Percentiles rank a stretch among this genome's conserved stretches.
phyloP scores from a whole-genome alignment of 2,888 invertebrate species.

The Lasioglossum oenotherae region DNA sequence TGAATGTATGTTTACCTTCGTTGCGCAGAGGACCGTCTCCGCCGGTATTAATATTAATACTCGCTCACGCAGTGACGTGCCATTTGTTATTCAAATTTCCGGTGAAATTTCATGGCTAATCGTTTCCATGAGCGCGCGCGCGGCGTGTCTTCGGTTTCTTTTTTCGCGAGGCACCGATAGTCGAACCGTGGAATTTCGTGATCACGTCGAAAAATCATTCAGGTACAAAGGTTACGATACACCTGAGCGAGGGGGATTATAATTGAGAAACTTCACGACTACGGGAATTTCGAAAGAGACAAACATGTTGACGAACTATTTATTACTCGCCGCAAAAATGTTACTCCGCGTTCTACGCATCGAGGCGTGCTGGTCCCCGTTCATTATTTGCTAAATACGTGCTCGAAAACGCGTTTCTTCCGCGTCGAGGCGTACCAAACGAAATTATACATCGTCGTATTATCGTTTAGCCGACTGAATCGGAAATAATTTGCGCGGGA shows the following conservation, averaged over 20 bases:
- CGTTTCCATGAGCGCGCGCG: not conserved
- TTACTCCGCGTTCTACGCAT: not conserved
- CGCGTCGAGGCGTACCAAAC: conserved; percentile 8
- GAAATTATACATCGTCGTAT: not conserved
- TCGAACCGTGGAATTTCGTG: conserved; percentile 3
- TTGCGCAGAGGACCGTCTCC: conserved; percentile 13
- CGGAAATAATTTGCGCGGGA: conserved; percentile 22
- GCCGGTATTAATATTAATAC: conserved; percentile 39
- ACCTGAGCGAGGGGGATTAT: not conserved
- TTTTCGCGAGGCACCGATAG: not conserved
- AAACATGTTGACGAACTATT: not conserved
- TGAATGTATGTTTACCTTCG: conserved; percentile 14
- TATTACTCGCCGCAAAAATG: not conserved
- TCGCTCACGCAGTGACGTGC: not conserved
- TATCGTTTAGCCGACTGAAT: not conserved
- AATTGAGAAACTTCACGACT: not conserved
- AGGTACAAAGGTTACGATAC: not conserved
- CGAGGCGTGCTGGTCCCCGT: not conserved
- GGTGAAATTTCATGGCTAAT: conserved; percentile 5
- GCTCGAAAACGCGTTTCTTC: not conserved
- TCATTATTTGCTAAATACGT: not conserved
- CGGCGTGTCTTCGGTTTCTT: not conserved
- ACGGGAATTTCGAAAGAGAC: not conserved
- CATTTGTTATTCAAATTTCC: conserved; percentile 22
- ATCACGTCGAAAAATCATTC: conserved; percentile 8